Evolutionary conservation across 2,888 invertebrate genomes (phyloP), one percentile per base, ranked within the genome.

Genomic region (Acanthoscelides obtectus): DNA sequence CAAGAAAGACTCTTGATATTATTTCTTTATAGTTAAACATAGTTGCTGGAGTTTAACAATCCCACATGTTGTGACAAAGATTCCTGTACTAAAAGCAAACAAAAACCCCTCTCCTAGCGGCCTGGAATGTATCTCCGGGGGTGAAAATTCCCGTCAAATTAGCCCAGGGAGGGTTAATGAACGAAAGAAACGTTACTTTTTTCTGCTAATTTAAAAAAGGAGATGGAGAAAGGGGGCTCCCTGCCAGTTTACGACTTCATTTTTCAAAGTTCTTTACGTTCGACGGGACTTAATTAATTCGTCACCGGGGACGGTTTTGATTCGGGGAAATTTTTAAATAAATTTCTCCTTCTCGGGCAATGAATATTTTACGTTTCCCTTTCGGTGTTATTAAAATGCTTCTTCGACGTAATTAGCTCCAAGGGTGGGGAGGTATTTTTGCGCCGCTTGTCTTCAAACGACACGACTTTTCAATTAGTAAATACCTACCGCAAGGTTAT

Each of bases 111-210:
- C 45, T 45, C 45, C 12, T 45, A 1, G 17, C 17, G 45, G 45
- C 45, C 45, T 45, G 45, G 45, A 45, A 45, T 81, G 45, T 45
- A 45, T 45, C 45, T 45, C 45, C 45, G 45, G 82, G 83, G 83
- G 85, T 83, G 85, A 81, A 83, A 85, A 86, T 86, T 86, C 86
- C 82, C 84, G 82, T 82, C 83, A 85, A 86, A 86, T 85, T 86
- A 85, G 85, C 83, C 83, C 83, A 83, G 84, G 82, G 84, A 83
- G 85, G 84, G 84, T 86, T 86, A 86, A 86, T 86, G 86, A 86
- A 85, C 81, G 83, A 81, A 45, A 84, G 85, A 85, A 86, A 86
- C 84, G 86, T 85, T 85, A 84, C 85, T 84, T 85, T 86, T 81
- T 84, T 83, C 84, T 84, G 82, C 84, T 85, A 85, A 85, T 85